Base-by-base conservation (phyloP, 2,888 invertebrate genomes). In the Agriopis leucophaearia region DNA sequence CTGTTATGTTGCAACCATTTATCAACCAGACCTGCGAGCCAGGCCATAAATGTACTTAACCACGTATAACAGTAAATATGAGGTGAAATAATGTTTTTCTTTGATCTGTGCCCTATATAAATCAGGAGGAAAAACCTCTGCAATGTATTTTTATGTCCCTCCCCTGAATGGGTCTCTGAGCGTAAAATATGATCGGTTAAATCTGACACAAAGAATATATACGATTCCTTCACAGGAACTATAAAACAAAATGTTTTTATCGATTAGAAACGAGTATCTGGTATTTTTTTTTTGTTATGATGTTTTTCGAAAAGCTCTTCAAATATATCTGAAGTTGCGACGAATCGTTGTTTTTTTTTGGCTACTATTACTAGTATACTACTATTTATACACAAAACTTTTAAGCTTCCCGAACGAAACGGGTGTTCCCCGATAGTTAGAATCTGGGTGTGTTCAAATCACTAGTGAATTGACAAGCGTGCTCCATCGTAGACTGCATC, bases 151-250 rank as follows among this genome's bases (percentile, higher is more conserved):
- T 81, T 81, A 82, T 81, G 84, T 83, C 82, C 76, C 80, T 78
- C 75, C 78, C 77, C 74, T 76, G 78, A 75, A 81, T 80, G 77
- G 82, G 78, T 73, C 74, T 73, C 74, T 74, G 73, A 69, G 79
- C 76, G 79, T 86, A 84, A 86, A 84, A 86, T 86, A 86, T 86
- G 82, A 85, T 82, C 80, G 78, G 80, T 82, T 81, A 85, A 82
- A 85, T 80, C 82, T 78, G 82, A 82, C 84, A 77, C 76, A 79
- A 81, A 74, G 78, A 82, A 84, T 81, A 78, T 78, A 83, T 82
- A 81, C 75, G 78, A 78, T 79, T 80, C 70, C 79, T 75, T 74
- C 75, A 66, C 72, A 66, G 74, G 74, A 73, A 81, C 80, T 80
- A 82, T 84, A 85, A 81, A 83, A 81, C 79, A 79, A 75, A 78